Base-by-base conservation (phyloP, 2,888 invertebrate species). In the Ophonus ardosiacus region DNA sequence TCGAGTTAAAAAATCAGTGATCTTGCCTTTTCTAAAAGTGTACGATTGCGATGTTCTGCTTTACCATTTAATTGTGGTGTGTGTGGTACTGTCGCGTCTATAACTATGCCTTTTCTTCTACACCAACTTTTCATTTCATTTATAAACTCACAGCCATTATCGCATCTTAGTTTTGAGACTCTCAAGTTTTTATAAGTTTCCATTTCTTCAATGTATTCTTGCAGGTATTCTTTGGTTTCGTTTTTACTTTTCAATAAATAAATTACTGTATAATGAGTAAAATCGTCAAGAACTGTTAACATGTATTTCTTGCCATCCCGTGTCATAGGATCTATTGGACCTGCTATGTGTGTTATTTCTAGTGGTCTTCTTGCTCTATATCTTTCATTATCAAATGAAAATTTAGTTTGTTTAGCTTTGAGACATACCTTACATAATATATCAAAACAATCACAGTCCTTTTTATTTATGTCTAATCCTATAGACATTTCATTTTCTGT, bases 131-230 rank as follows among this genome's bases (percentile, higher is more conserved):
- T 85, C 4, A 88, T 21, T 18, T 86, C 61, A 24, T 80, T 82
- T 24, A 59, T 80, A 74, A 84, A 87, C 65, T 88, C 88, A 15
- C 86, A 85, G 2, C 87, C 88, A 81, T 88, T 88, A 81, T 88
- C 87, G 43, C 86, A 85, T 18, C 87, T 59, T 76, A 88, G 43
- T 3, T 83, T 86, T 15, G 86, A 43, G 8, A 43, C 43, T 6
- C 5, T 43, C 43, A 74, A 13, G 78, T 86, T 86, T 6, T 65
- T 76, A 21, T 86, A 59, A n/a, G 86, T 82, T 86, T 88, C 86
- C 24, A 51, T 78, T 84, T 86, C 86, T 68, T 65, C 59, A 10
- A 87, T 84, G 85, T 84, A 88, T 21, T 87, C 57, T 86, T 86
- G 86, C 1, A 88, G 18, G 65, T 81, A 84, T 86, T 81, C 78